Conservation (phyloP, 2,113 vertebrate genomes). For the Corythaeola cristata region DNA sequence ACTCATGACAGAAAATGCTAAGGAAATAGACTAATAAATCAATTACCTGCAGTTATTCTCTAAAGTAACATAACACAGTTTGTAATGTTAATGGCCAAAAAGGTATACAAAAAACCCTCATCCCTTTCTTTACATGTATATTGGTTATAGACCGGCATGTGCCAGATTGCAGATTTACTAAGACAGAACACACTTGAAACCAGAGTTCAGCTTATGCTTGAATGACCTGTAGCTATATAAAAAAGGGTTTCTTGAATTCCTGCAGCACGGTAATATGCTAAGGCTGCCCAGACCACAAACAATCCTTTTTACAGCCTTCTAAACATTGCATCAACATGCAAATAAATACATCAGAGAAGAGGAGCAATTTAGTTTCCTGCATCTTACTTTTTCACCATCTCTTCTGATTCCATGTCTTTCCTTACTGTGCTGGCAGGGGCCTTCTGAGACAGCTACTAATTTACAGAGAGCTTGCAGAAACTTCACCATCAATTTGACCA, state of each 20-base stretch:
- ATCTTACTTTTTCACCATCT: not conserved
- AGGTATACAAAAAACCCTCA: not conserved
- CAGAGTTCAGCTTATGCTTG: not conserved
- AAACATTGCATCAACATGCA: not conserved
- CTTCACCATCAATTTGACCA: not conserved
- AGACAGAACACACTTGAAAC: not conserved
- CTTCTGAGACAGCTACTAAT: not conserved
- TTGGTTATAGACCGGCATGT: not conserved
- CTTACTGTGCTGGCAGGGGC: not conserved
- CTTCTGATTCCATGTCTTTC: not conserved
- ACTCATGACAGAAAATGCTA: not conserved
- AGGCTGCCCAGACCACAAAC: not conserved
- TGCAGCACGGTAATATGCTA: not conserved
- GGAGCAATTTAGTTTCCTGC: not conserved
- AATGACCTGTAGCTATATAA: not conserved
- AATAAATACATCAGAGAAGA: not conserved
- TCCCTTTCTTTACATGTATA: not conserved
- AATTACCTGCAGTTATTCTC: not conserved
- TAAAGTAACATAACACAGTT: not conserved
- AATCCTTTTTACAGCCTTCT: not conserved
- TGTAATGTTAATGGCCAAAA: not conserved
- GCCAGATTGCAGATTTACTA: not conserved
- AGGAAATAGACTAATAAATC: not conserved
- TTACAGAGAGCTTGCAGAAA: not conserved
- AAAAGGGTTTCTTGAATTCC: not conserved